Evolutionary conservation across 1,140 invertebrate genomes (phyloP), one percentile per base, ranked within the genome.

Genomic region (Hycleus cichorii): DNA sequence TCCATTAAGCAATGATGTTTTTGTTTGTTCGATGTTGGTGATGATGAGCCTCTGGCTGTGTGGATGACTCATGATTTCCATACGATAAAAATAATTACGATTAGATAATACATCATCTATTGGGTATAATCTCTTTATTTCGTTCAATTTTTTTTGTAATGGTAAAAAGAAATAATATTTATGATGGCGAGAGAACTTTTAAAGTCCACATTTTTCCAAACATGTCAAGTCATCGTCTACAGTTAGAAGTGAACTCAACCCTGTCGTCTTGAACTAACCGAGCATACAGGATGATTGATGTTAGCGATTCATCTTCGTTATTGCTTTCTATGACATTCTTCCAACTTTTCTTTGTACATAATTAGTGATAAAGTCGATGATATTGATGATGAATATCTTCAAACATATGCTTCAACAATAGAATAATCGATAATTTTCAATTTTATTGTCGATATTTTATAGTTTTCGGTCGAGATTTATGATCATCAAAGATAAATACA

Each of bases 1-100:
- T 71, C 69, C 68, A 71, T 71, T 71, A 71, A 65, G 64, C 66
- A 61, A 65, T 66, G 67, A 69, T 69, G 69, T 71, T 71, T 70
- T 71, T 71, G 68, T 69, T 68, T 68, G 63, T 32, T 32, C 32
- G 32, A 32, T 32, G 57, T 39, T 18, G 54, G 61, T 62, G 18
- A 59, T 57, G 53, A 64, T 56, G 49, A 43, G 63, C 57, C 55
- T 47, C 52, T 45, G 53, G 60, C 44, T 46, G 18, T 18, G 18
- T 18, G 42, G 26, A 57, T 67, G 65, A 67, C 49, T 67, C 65
- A 67, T 55, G 59, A 49, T 39, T 52, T 63, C 44, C 40, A 42
- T 11, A 42, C 10, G 9, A 42, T 42, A 42, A n/a, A 42, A 10
- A 42, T 42, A 42, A n/a, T 42, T 42, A n/a, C 40, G 32, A 32